phyloP scores from a whole-genome alignment of 2,113 vertebrate genomes.

The Sigmodon hispidus region DNA sequence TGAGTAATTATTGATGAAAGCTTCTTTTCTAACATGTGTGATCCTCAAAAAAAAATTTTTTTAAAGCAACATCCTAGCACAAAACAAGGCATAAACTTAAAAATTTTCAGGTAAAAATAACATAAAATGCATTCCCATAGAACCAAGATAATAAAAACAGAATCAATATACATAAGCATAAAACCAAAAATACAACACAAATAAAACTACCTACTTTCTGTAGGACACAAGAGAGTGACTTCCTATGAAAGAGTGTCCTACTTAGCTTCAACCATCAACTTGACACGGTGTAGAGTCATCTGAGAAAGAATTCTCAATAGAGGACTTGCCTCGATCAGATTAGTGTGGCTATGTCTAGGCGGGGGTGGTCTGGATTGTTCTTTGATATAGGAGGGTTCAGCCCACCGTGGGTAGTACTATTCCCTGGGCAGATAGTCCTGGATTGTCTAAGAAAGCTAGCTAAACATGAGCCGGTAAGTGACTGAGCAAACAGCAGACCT shows the following conservation, averaged over 20 bases:
- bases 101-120: conserved; percentile 12
- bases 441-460: not conserved
- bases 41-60: not conserved
- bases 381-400: not conserved
- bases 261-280: not conserved
- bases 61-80: not conserved
- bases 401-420: not conserved
- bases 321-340: not conserved
- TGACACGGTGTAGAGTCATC: too few species aligned
- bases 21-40: not conserved
- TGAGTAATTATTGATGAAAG: not conserved
- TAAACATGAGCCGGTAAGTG: not conserved
- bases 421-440: not conserved
- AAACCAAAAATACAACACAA: conserved; percentile 51
- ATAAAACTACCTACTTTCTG: not conserved
- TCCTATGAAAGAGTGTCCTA: not conserved
- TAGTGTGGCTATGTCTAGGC: not conserved
- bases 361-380: not conserved
- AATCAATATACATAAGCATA: conserved; percentile 35
- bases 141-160: not conserved
- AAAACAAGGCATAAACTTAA: not conserved
- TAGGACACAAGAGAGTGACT: not conserved
- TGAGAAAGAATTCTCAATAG: not conserved
- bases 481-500: not conserved
- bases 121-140: conserved; percentile 5